These are phyloP conservation scores for Dendrolimus pini DNA, from an alignment of 2,888 invertebrate species.

Conservation along the genomic window DNA sequence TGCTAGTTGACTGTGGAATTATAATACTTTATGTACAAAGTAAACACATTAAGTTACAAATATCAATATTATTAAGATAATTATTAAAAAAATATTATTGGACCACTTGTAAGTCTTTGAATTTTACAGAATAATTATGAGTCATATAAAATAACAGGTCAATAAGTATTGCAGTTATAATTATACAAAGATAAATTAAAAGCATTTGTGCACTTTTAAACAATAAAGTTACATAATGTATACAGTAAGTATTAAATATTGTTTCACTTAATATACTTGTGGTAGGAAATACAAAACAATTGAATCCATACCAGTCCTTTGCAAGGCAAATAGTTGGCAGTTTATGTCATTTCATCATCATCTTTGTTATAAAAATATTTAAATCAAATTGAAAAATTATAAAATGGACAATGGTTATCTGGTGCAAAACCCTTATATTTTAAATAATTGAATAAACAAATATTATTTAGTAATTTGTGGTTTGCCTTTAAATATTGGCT, in stretches of 20 bases:
- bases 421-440: conserved; percentile 50
- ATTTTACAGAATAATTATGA: conserved; percentile 16
- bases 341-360: conserved; percentile 13
- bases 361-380: conserved; percentile 19
- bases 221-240: background rate
- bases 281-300: background rate
- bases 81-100: conserved; percentile 46
- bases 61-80: too few relatives aligned
- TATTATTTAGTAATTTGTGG: conserved; percentile 40
- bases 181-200: conserved; percentile 17
- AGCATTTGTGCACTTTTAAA: background rate
- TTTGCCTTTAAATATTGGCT: conserved; percentile 48
- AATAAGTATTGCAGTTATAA: conserved; percentile 10
- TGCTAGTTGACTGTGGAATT: too few relatives aligned
- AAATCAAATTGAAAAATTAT: conserved; percentile 30
- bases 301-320: conserved; percentile 7
- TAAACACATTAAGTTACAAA: too few relatives aligned
- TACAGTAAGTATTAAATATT: background rate
- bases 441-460: conserved; percentile 47
- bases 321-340: conserved; percentile 29
- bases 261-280: background rate
- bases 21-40: too few relatives aligned
- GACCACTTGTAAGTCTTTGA: conserved; percentile 68
- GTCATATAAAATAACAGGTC: too few relatives aligned
- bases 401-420: conserved; percentile 25